Percentiles rank a stretch among this genome's conserved stretches.
These are phyloP conservation scores for Chelon auratus DNA, from an alignment of 2,797 vertebrate genomes.

Conservation along the genomic window DNA sequence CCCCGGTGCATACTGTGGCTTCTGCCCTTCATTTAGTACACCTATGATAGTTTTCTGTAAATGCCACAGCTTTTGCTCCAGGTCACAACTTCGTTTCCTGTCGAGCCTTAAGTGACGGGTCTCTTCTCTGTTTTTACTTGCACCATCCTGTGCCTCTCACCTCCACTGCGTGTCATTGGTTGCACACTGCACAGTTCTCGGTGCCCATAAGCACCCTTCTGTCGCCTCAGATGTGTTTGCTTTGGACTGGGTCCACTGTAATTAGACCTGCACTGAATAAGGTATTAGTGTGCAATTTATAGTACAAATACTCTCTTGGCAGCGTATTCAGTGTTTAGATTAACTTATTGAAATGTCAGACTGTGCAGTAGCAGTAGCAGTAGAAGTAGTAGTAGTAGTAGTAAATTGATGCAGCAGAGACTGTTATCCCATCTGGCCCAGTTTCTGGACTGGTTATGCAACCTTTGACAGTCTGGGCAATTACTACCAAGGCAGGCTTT, in stretches of 20 bases:
- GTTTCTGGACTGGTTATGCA: conserved; percentile 3
- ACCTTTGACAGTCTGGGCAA: not conserved
- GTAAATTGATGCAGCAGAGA: conserved; percentile 15
- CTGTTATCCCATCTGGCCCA: not conserved
- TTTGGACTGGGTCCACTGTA: conserved; percentile 52
- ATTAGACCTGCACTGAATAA: conserved; percentile 48
- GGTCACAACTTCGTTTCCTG: conserved; percentile 50
- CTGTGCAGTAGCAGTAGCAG: not conserved
- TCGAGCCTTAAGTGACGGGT: conserved; percentile 42
- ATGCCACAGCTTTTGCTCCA: conserved; percentile 26
- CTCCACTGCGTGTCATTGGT: conserved; percentile 34
- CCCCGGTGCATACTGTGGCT: not conserved
- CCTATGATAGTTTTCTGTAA: not conserved
- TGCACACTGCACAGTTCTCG: conserved; percentile 14
- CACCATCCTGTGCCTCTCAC: conserved; percentile 20
- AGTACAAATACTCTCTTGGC: conserved; percentile 43
- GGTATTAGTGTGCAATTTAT: conserved; percentile 35
- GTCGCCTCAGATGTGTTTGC: conserved; percentile 42
- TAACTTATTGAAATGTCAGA: conserved; percentile 41
- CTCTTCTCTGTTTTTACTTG: conserved; percentile 34
- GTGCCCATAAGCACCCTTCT: conserved; percentile 19
- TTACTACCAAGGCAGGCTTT: conserved; percentile 13
- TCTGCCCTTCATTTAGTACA: conserved; percentile 16
- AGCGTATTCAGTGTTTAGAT: conserved; percentile 32
- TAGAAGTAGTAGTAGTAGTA: not conserved